Evolutionary conservation across 2,888 invertebrate genomes (phyloP), one percentile per base, ranked within the genome.

Genomic region (Digitonthophagus gazella): DNA sequence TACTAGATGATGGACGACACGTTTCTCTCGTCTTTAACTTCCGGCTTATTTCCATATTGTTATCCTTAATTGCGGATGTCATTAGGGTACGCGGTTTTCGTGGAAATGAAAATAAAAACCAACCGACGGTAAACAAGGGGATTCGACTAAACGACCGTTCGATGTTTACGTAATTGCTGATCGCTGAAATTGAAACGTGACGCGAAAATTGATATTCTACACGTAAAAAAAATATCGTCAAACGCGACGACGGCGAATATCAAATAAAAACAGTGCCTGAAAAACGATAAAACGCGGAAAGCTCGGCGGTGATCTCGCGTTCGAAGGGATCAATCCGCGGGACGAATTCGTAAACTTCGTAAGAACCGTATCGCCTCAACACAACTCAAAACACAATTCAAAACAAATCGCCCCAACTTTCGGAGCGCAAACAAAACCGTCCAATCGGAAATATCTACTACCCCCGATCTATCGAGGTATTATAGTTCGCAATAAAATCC

Each of bases 331-430:
- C 28, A 44, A 44, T 44, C 28, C 28, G 28, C 28, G 28, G 28
- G 28, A 44, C 28, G 28, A 61, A 19, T 61, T 61, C 18, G 61
- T 61, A 61, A 61, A 61, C 61, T 61, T 61, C 61, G 61, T 18
- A 19, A 61, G 61, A 18, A 61, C 18, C 61, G 18, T 18, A 15
- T 61, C 18, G 18, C 61, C 18, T 61, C 61, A 18, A 61, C 14
- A 18, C 61, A 61, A 16, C 61, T 54, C 54, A 55, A 56, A 58
- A 68, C 44, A 56, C 70, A 75, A 75, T 74, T 74, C 73, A 75
- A 78, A 79, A 78, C 78, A 79, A 79, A 79, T 79, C 78, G 78
- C 75, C 76, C 71, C 69, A 75, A 79, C 77, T 75, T 79, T 78
- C 75, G 15, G 28, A 76, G 72, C 75, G 76, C 78, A 78, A 78